Base-by-base conservation (phyloP, 1,140 invertebrate genomes). In the Diprion similis region DNA sequence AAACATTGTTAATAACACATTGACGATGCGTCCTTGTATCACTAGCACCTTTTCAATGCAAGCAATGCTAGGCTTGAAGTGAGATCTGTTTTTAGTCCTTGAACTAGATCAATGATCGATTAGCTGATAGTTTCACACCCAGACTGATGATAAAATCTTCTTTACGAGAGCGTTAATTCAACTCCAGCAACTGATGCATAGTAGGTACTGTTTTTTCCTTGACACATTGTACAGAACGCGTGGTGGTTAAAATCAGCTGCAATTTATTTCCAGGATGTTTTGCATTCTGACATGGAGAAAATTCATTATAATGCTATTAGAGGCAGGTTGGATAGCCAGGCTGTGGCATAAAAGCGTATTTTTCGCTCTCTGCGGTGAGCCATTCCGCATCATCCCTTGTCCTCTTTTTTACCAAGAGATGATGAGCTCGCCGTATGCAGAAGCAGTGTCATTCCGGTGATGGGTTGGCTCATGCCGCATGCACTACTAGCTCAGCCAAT, bases 301-400 rank as follows among this genome's bases (percentile, higher is more conserved):
- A 70, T 24, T 70, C 69, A 48, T 70, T 70, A 70, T 70, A 46
- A 70, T 70, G 69, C 69, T 47, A 70, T 70, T 70, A 70, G 69
- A 47, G 46, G n/a, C 69, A 70, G 24, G n/a, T 70, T 46, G 69
- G 24, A 37, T 70, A 19, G 69, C 69, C 45, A 15, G 13, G 19
- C 69, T 48, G 69, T 48, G 69, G 24, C 13, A 70, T 70, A 70
- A 70, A 19, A 46, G 6, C 0, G 19, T 70, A 19, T 70, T 46
- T 70, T 70, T 70, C 69, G 4, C n/a, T 19, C 15, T 70, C 68
- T 17, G 13, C 37, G 45, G 24, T 45, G 45, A 10, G 66, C 37
- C 45, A 13, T n/a, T 45, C 68, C 45, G n/a, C n/a, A 45, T 19
- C 45, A 47, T 67, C 66, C n/a, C 17, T 51, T 10, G 10, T 51